Evolutionary conservation across 1,140 invertebrate species (phyloP).

Genomic region (Charaxes varanes): DNA sequence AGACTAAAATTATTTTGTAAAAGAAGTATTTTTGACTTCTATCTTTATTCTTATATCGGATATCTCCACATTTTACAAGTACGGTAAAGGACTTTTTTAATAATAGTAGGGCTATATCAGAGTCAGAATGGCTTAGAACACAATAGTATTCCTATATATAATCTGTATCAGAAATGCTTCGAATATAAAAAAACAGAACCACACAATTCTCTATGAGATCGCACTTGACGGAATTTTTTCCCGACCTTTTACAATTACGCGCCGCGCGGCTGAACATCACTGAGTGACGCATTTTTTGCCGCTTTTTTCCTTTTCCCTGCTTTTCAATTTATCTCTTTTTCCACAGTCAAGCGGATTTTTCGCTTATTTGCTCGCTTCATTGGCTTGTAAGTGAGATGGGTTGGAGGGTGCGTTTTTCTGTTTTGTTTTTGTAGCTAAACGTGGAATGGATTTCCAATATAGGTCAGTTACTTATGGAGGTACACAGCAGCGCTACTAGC

Average conservation of each 20-base stretch:
- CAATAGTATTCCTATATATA: too few relatives aligned
- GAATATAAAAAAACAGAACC: too few relatives aligned
- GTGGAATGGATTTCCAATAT: constrained; percentile 49
- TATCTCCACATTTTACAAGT: too few relatives aligned
- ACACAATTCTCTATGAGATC: background rate
- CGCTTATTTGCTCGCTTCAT: constrained; percentile 71
- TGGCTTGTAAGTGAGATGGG: constrained; percentile 69
- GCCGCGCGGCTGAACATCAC: constrained; percentile 50
- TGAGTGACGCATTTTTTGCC: constrained; percentile 50
- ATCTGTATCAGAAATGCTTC: too few relatives aligned
- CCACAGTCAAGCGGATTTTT: constrained; percentile 66
- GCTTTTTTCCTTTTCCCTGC: constrained; percentile 38
- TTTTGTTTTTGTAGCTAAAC: constrained; percentile 50
- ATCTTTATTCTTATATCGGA: too few relatives aligned
- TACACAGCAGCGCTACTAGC: constrained; percentile 13
- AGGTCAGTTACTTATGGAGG: constrained; percentile 29
- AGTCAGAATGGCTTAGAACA: too few relatives aligned
- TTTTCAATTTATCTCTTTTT: constrained; percentile 66
- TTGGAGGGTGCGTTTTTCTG: constrained; percentile 39
- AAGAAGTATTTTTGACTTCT: too few relatives aligned
- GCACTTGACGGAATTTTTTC: constrained; percentile 31
- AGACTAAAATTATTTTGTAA: too few relatives aligned
- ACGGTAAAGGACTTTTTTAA: too few relatives aligned
- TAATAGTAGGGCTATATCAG: too few relatives aligned
- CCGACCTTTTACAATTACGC: constrained; percentile 63